Evolutionary conservation across 2,797 vertebrate genomes (phyloP).

Genomic region (Galagoides demidoff): DNA sequence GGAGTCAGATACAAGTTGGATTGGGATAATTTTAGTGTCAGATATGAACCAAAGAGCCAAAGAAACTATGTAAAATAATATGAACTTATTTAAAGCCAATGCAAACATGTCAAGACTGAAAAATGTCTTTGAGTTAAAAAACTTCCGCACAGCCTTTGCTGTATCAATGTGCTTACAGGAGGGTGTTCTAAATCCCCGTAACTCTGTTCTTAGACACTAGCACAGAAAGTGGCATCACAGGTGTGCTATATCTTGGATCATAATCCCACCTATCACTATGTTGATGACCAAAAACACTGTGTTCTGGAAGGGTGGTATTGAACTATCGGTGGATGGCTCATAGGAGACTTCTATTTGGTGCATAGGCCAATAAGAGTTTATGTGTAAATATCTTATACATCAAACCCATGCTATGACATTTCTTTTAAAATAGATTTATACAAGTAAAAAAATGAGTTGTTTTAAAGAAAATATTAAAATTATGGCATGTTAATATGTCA

Average conservation of each 20-base stretch:
- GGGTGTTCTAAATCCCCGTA: not conserved
- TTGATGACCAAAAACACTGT: not conserved
- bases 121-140: not conserved
- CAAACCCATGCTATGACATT: not conserved
- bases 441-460: not conserved
- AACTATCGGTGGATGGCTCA: not conserved
- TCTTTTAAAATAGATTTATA: not conserved
- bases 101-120: not conserved
- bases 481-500: not conserved
- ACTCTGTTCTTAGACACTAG: not conserved
- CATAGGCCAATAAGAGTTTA: not conserved
- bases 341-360: not conserved
- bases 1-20: slow-evolving; percentile 14
- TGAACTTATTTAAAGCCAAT: not conserved
- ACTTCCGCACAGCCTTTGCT: not conserved
- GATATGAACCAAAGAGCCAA: slow-evolving; percentile 34
- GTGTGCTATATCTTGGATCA: not conserved
- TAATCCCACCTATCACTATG: not conserved
- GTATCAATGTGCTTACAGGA: rapidly evolving
- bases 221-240: not conserved
- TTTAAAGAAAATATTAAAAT: slow-evolving; percentile 29
- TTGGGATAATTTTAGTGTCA: slow-evolving; percentile 18
- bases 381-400: not conserved
- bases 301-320: not conserved
- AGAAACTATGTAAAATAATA: slow-evolving; percentile 43